phyloP scores from a whole-genome alignment of 2,888 invertebrate species.

The Lasioglossum pauxillum region DNA sequence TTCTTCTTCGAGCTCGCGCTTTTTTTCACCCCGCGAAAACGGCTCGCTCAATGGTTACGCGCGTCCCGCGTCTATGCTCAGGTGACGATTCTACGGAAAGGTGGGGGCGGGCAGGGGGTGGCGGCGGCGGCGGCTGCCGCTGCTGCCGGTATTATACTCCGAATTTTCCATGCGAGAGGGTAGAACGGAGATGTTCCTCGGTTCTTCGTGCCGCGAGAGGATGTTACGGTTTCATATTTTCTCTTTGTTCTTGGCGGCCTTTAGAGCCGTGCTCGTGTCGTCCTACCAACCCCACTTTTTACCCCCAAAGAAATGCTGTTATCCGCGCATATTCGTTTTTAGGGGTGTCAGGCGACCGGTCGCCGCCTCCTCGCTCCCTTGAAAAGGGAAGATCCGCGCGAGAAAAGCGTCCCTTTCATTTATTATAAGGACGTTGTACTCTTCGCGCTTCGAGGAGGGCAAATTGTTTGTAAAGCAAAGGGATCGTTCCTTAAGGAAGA shows the following conservation, averaged over 20 bases:
- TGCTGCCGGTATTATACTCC: constrained; percentile 58
- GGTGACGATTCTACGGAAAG: constrained; percentile 54
- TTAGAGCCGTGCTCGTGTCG: constrained; percentile 54
- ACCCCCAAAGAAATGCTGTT: constrained; percentile 34
- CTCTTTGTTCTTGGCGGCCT: constrained; percentile 49
- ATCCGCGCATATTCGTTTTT: constrained; percentile 24
- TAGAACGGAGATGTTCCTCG: constrained; percentile 63
- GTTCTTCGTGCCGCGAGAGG: constrained; percentile 58
- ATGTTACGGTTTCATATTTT: constrained; percentile 61
- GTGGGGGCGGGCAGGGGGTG: not conserved
- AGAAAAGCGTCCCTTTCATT: constrained; percentile 6
- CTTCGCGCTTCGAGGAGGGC: not conserved
- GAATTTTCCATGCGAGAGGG: constrained; percentile 59
- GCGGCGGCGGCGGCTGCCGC: not conserved
- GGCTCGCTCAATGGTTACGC: constrained; percentile 59
- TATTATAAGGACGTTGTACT: constrained; percentile 12
- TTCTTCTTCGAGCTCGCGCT: constrained; percentile 42
- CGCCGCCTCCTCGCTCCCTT: constrained; percentile 4
- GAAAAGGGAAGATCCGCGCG: constrained; percentile 18
- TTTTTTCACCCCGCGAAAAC: constrained; percentile 45
- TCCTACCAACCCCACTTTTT: constrained; percentile 22
- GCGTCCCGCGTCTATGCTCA: constrained; percentile 64
- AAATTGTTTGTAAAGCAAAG: constrained; percentile 13
- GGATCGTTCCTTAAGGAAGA: not conserved
- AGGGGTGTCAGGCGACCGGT: constrained; percentile 25